Evolutionary conservation across 1,140 invertebrate species (phyloP), one percentile per base, ranked within the genome.

Genomic region (Nixonia krombeini): DNA sequence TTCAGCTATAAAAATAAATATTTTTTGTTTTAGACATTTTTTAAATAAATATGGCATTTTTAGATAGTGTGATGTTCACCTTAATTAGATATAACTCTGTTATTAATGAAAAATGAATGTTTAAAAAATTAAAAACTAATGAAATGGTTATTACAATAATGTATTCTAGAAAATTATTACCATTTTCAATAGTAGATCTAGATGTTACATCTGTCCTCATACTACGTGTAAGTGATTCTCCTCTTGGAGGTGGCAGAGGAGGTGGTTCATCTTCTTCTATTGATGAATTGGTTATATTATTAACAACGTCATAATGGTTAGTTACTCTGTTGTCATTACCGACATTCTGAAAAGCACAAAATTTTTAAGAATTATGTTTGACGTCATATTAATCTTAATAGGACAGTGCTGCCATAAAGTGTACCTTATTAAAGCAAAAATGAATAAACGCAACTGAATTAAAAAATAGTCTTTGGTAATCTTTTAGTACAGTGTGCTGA

Each of bases 231-330:
- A 87, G 80, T 40, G 88, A 89, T 57, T 88, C 88, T 25, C 83
- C 84, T 76, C 89, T 79, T 12, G 88, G 88, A 17, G 89, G 89
- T 17, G 88, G 88, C 16, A 87, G 73, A 58, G 89, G 89, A 47
- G 89, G 89, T 46, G 87, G 86, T 72, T 88, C 88, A 28, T 87
- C 87, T 47, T 83, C 81, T 26, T 85, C 82, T 26, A 73, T 49
- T 9, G 71, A 65, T 26, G 74, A 78, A 46, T 81, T 73, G 52
- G 56, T 79, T 41, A 75, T 67, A 42, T 79, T 81, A 56, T 79
- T 81, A 18, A 84, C 78, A 17, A 75, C 72, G 12, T 84, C 80
- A 29, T 81, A 83, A 59, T 82, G 74, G 70, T 80, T 82, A 53
- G 47, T 78, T 35, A 64, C 58, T 58, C 44, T 29, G 4, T 73